Conservation (phyloP, 1,140 invertebrate genomes). For the Ctenoplectra terminalis region DNA sequence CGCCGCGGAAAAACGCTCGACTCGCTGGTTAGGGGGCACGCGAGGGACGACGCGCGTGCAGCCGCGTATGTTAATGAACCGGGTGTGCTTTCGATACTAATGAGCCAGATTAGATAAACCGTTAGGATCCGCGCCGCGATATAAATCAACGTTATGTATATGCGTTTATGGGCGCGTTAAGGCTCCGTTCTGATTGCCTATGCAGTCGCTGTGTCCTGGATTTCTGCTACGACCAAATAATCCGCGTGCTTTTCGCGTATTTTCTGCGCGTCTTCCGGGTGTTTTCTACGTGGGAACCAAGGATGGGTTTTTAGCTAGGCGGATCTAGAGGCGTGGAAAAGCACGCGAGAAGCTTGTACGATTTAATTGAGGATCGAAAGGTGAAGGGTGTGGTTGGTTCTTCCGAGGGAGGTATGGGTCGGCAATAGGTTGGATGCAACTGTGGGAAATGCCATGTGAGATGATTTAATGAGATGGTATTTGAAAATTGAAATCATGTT, state of each 20-base stretch:
- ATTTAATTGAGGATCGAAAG: constrained; percentile 1
- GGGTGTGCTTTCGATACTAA: constrained; percentile 60
- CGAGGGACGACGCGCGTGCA: constrained; percentile 13
- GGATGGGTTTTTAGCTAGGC: too few relatives aligned
- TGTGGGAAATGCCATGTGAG: constrained; percentile 10
- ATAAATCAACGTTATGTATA: background rate
- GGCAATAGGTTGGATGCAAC: background rate
- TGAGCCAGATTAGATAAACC: constrained; percentile 55
- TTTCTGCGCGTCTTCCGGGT: too few relatives aligned
- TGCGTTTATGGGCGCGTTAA: background rate
- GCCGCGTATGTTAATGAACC: constrained; percentile 42
- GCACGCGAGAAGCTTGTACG: background rate
- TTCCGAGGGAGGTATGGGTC: background rate
- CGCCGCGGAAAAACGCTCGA: constrained; percentile 44
- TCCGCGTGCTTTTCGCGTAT: too few relatives aligned
- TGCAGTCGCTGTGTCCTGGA: too few relatives aligned
- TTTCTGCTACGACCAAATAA: too few relatives aligned
- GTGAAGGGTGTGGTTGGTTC: constrained; percentile 1
- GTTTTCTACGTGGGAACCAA: background rate
- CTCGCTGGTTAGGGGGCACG: background rate
- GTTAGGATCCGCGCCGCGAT: constrained; percentile 49
- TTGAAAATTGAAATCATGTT: background rate
- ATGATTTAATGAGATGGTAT: background rate
- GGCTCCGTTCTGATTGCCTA: too few relatives aligned
- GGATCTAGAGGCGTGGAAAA: too few relatives aligned